Conservation (phyloP, 2,888 invertebrate species). For the Ichneumoninae sp. region DNA sequence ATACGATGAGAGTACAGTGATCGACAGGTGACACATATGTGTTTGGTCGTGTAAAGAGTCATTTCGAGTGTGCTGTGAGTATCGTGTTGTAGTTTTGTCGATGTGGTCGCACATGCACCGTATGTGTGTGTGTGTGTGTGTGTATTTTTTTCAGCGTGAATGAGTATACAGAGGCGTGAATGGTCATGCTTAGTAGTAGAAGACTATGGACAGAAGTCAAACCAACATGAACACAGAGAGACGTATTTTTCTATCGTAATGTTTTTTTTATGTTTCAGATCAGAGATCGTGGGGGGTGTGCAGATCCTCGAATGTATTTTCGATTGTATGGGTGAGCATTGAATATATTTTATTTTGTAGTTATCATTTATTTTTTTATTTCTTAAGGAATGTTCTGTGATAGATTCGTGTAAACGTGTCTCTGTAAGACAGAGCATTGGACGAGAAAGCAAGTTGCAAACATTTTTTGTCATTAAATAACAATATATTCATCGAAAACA, state of each 20-base stretch:
- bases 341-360: slow-evolving; percentile 31
- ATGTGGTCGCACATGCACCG: slow-evolving; percentile 51
- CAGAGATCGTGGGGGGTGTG: slow-evolving; percentile 58
- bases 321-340: slow-evolving; percentile 22
- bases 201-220: slow-evolving; percentile 75
- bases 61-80: slow-evolving; percentile 31
- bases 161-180: slow-evolving; percentile 63
- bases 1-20: slow-evolving; percentile 66
- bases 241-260: slow-evolving; percentile 51
- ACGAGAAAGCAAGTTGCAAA: slow-evolving; percentile 69
- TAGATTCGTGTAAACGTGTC: slow-evolving; percentile 57
- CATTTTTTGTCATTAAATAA: slow-evolving; percentile 76
- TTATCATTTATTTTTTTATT: slow-evolving; percentile 19
- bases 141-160: slow-evolving; percentile 33
- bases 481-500: slow-evolving; percentile 64
- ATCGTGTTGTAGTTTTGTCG: slow-evolving; percentile 19
- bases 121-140: slow-evolving; percentile 14
- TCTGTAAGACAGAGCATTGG: slow-evolving; percentile 61
- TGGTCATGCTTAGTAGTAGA: slow-evolving; percentile 48
- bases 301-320: slow-evolving; percentile 33
- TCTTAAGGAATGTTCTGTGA: slow-evolving; percentile 28
- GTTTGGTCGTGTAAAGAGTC: slow-evolving; percentile 33
- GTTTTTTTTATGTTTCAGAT: slow-evolving; percentile 56
- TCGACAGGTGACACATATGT: slow-evolving; percentile 52
- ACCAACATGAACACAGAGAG: slow-evolving; percentile 76